These are phyloP conservation scores for Asbolus verrucosus DNA, from an alignment of 1,140 invertebrate genomes.

Conservation along the genomic window DNA sequence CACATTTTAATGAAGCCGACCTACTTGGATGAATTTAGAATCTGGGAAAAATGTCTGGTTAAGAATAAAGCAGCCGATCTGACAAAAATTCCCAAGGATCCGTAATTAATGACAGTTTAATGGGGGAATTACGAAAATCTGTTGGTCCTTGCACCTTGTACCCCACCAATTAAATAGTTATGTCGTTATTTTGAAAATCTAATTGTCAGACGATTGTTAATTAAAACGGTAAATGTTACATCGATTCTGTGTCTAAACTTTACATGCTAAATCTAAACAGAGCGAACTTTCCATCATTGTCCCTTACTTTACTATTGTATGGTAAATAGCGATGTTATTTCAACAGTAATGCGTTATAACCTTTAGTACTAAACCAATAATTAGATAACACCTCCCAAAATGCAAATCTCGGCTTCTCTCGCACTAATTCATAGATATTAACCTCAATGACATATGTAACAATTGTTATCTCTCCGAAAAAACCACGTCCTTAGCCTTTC, in stretches of 20 bases:
- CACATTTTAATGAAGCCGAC: constrained; percentile 35
- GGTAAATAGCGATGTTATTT: constrained; percentile 12
- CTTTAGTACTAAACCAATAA: constrained; percentile 20
- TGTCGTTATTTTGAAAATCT: neutral
- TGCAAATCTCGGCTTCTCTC: neutral
- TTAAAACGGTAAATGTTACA: constrained; percentile 24
- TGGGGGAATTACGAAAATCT: constrained; percentile 40
- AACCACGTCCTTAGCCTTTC: constrained; percentile 17
- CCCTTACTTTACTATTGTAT: constrained; percentile 30
- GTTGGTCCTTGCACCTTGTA: constrained; percentile 39
- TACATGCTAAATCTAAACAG: neutral
- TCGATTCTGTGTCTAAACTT: constrained; percentile 9
- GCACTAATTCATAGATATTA: constrained; percentile 17
- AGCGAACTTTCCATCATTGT: constrained; percentile 29
- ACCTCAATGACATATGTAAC: constrained; percentile 26
- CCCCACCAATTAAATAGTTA: neutral
- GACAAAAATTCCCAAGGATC: constrained; percentile 37
- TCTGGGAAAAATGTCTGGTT: constrained; percentile 21
- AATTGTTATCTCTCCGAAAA: no score
- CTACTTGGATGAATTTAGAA: constrained; percentile 26
- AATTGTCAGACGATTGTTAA: constrained; percentile 17
- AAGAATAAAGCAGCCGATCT: constrained; percentile 21
- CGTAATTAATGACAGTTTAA: constrained; percentile 35
- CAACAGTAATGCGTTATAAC: constrained; percentile 23
- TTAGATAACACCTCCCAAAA: constrained; percentile 21